Evolutionary conservation across 1,140 invertebrate genomes (phyloP).

Genomic region (Tyrophagus putrescentiae): DNA sequence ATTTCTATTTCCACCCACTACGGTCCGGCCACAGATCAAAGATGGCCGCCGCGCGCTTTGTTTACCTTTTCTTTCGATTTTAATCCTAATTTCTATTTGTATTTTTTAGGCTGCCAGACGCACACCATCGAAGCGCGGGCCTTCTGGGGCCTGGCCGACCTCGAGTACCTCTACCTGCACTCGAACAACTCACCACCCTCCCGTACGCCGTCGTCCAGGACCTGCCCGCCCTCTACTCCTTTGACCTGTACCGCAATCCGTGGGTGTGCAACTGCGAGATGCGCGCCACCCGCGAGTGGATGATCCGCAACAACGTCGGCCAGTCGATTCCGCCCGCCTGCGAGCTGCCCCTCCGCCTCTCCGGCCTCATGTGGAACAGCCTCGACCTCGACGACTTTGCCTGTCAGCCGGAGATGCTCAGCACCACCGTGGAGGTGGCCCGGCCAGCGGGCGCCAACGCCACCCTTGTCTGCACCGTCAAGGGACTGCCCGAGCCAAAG

Average conservation of each 20-base stretch:
- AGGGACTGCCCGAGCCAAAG: constrained; percentile 37
- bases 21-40: neutral
- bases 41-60: neutral
- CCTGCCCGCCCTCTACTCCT: constrained; percentile 50
- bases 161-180: constrained; percentile 59
- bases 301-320: constrained; percentile 56
- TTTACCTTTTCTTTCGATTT: neutral
- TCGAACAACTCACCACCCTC: constrained; percentile 48
- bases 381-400: constrained; percentile 62
- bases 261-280: constrained; percentile 65
- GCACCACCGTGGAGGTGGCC: constrained; percentile 25
- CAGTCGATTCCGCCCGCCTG: constrained; percentile 51
- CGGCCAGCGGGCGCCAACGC: constrained; percentile 51
- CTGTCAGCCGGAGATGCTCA: constrained; percentile 43
- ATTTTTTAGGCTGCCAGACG: constrained; percentile 63
- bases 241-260: constrained; percentile 56
- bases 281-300: constrained; percentile 57
- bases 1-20: neutral
- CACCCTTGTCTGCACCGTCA: constrained; percentile 52
- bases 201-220: constrained; percentile 38
- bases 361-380: constrained; percentile 50
- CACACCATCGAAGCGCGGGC: constrained; percentile 50
- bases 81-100: constrained; percentile 36
- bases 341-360: constrained; percentile 43
- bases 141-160: constrained; percentile 51